Evolutionary conservation across 1,140 invertebrate genomes (phyloP).

Genomic region (Lysiphlebus fabarum): DNA sequence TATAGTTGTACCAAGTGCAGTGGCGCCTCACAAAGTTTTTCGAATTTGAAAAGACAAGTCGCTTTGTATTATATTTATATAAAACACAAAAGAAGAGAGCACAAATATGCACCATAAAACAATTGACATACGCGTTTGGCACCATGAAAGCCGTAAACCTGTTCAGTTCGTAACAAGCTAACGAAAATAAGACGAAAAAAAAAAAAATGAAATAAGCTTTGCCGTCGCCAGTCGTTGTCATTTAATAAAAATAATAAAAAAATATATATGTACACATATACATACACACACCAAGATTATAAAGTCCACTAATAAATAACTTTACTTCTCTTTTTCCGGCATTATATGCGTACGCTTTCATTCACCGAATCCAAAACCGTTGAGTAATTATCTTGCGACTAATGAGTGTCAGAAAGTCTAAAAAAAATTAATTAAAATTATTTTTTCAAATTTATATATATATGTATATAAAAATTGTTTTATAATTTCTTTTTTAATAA

Average conservation of each 20-base stretch:
- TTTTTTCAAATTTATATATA: neutral
- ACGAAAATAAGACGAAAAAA: no score
- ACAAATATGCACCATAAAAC: constrained; percentile 29
- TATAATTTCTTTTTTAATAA: no score
- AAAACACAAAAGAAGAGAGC: constrained; percentile 13
- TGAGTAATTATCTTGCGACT: constrained; percentile 10
- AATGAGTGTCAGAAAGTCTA: neutral
- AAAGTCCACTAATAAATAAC: constrained; percentile 10
- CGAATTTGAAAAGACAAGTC: constrained; percentile 15
- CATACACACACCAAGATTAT: neutral
- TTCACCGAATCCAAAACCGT: neutral
- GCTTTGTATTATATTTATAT: neutral
- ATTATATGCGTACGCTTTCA: neutral
- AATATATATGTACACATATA: no score
- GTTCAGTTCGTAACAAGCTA: constrained; percentile 16
- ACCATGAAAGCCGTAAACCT: constrained; percentile 31
- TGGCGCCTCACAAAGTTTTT: constrained; percentile 1
- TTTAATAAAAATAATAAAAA: no score
- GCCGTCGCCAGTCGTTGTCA: neutral
- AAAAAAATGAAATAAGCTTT: no score
- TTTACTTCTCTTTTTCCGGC: neutral
- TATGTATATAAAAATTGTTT: no score
- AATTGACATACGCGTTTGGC: constrained; percentile 31
- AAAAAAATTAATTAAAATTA: no score
- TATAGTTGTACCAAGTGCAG: neutral